Base-by-base conservation (phyloP, 2,797 vertebrate genomes). In the Philypnodon macrostomus region DNA sequence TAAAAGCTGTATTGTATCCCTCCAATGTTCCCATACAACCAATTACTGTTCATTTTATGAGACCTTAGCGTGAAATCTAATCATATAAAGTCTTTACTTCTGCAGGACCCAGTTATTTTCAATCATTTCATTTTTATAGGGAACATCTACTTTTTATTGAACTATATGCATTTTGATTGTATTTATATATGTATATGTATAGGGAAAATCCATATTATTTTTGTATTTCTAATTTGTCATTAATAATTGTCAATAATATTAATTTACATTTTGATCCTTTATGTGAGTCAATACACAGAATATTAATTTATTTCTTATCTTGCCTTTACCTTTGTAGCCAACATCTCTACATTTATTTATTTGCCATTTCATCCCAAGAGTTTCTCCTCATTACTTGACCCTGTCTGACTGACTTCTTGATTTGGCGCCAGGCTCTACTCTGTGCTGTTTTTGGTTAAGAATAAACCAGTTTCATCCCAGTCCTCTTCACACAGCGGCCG, bases 401-500 rank as follows among this genome's bases (percentile, higher is more conserved):
- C 40, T 31, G 4, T 18, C 26, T 30, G 26, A 26, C 12, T 57
- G 21, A 36, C 6, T 6, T 19, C 36, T 53, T 18, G 40, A 31
- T 41, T 23, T 33, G 49, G 31, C 8, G 2, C 42, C 34, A 41
- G 21, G 38, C 3, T n/a, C n/a, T n/a, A n/a, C n/a, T n/a, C n/a
- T 41, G 34, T 41, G 21, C 29, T 4, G 45, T 39, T 47, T 32
- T 30, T 37, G 6, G 31, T 61, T n/a, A 49, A 64, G 39, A 73
- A 41, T 19, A 39, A 58, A 45, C 21, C 8, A 18, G 12, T 45
- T 58, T 35, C 14, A 13, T 62, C 51, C 12, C 23, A 70, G 53
- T 51, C 2, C 8, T 7, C 31, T 30, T 61, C 26, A 38, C 55
- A 50, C 59, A 55, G 56, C 27, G 5, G 51, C 44, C 38, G 65